Base-by-base conservation (phyloP, 1,140 invertebrate species). In the Archivesica marissinica region DNA sequence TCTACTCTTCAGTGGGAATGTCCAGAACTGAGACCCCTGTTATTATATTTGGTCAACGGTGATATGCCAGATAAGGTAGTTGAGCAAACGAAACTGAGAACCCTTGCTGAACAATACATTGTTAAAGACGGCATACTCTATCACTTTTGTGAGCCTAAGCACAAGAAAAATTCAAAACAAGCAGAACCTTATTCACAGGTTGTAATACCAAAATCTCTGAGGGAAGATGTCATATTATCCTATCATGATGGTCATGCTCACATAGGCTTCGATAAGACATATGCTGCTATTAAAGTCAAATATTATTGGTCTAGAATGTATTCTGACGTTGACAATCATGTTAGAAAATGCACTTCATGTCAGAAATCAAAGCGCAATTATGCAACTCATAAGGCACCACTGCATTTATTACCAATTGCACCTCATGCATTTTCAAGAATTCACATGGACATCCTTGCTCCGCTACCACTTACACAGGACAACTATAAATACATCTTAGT, bases 361-460 rank as follows among this genome's bases (percentile, higher is more conserved):
- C 85, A 86, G 23, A n/a, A 56, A 9, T 61, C 50, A 15, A 79
- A 86, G 72, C 61, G 54, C 11, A 17, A 25, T 54, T 75, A 74
- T 64, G 35, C 23, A 17, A 78, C 28, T 50, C 47, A 72, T 9
- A 64, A 59, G 28, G n/a, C 20, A 15, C 87, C 85, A 28, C 52
- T 84, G 0, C 28, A 74, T 17, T 74, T 76, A 15, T 17, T 78
- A 4, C 89, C 87, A 13, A 15, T 85, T 13, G 61, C 79, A 23
- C 44, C 66, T 50, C 66, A 25, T 9, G 64, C 75, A 9, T 90
- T 89, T 77, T 20, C 38, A 0, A 23, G 81, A 41, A 44, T 70
- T 28, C 88, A 89, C 33, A 86, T 89, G n/a, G 89, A 89, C 54
- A 54, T 90, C 38, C 17, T 89, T 6, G 88, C 87, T 41, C 74